Evolutionary conservation across 2,113 vertebrate genomes (phyloP), one percentile per base, ranked within the genome.

Genomic region (Otus sunia): DNA sequence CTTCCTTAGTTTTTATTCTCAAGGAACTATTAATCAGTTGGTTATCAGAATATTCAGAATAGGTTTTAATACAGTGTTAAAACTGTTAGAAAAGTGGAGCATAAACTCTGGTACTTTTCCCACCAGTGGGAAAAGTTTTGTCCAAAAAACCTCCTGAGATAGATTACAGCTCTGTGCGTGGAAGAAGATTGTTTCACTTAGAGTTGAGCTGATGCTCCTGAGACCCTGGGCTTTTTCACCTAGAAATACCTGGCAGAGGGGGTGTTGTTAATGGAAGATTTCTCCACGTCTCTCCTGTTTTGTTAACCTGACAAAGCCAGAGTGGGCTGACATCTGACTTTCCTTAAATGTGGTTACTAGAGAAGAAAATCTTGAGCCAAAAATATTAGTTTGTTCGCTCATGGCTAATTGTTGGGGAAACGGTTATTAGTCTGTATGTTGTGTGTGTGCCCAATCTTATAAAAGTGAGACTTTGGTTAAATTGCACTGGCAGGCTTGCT

Each of bases 11-110:
- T 91, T 88, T 75, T 88, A 82, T 85, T 96, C 92, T 93, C 69
- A 53, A 85, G 92, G 95, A 96, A 14, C 96, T 94, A 93, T 94
- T 93, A 72, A 96, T 96, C 94, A 96, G 92, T 49, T 85, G 90
- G 92, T 95, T 96, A 96, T 97, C 95, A 78, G 93, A 89, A 89
- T 95, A 67, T 60, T 53, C 78, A 90, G 69, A 76, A 43, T 47
- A 79, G 66, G 59, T 82, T 78, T 85, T 90, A 90, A 88, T 75
- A 15, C 43, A 36, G 79, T 72, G 92, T 84, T 95, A 90, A 94
- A 96, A 93, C 79, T 20, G n/a, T 67, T 95, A 52, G 92, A 67
- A 74, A 74, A 95, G 59, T 12, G 47, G 60, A 88, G 52, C 34
- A 4, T 32, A 67, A 91, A 55, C 63, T 76, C 37, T 45, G 55